phyloP scores from a whole-genome alignment of 53 echinoderm and acorn worm genomes.

The Antedon mediterranea region DNA sequence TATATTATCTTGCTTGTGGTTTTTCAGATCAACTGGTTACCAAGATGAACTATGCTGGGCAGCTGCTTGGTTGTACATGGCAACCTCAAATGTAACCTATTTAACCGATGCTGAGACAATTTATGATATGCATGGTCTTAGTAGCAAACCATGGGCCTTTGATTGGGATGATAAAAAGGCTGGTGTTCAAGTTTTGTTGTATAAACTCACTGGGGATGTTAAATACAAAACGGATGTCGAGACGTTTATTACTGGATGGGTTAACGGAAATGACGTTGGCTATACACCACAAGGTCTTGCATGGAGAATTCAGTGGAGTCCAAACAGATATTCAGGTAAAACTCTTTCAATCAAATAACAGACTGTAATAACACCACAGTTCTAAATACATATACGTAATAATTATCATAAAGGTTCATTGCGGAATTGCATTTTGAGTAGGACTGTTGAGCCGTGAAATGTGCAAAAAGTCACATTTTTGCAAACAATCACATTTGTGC shows the following conservation, averaged over 20 bases:
- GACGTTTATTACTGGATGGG: constrained; percentile 41
- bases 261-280: constrained; percentile 14
- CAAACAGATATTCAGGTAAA: constrained; percentile 59
- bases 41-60: constrained; percentile 50
- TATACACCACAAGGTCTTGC: constrained; percentile 60
- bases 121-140: constrained; percentile 22
- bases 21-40: constrained; percentile 33
- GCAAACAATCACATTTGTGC: no score
- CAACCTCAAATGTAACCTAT: constrained; percentile 25
- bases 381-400: no score
- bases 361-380: no score
- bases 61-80: constrained; percentile 51
- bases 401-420: no score
- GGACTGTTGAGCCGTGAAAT: no score
- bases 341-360: no score
- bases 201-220: constrained; percentile 6
- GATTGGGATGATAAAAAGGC: constrained; percentile 57
- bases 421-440: no score
- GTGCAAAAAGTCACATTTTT: no score
- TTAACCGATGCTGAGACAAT: constrained; percentile 12
- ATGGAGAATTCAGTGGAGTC: constrained; percentile 53
- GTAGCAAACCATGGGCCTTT: constrained; percentile 38
- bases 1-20: background rate
- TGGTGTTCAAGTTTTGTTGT: constrained; percentile 34
- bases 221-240: constrained; percentile 23